These are phyloP conservation scores for Axea sp. DNA, from an alignment of 2,888 invertebrate genomes.

Conservation along the genomic window DNA sequence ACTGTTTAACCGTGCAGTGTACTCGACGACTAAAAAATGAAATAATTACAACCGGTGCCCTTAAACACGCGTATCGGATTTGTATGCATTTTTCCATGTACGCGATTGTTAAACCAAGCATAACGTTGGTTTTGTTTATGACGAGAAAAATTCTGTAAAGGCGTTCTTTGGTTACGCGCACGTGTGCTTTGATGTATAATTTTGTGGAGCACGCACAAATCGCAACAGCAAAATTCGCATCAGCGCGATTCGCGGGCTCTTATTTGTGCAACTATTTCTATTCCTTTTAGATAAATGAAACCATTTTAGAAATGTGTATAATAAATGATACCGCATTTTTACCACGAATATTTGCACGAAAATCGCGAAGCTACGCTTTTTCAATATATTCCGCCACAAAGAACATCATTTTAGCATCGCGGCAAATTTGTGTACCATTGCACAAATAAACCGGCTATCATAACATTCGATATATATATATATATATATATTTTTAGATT, in stretches of 20 bases:
- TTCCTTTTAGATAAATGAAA: conserved; percentile 45
- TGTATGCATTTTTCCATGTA: conserved; percentile 11
- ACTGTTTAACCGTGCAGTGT: conserved; percentile 15
- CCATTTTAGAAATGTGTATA: conserved; percentile 29
- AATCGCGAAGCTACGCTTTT: conserved; percentile 20
- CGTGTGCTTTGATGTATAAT: conserved; percentile 40
- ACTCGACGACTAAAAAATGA: conserved; percentile 21
- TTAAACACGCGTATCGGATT: conserved; percentile 4
- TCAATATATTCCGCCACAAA: conserved; percentile 31
- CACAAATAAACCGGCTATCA: conserved; percentile 22
- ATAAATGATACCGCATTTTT: conserved; percentile 22
- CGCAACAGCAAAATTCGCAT: conserved; percentile 23
- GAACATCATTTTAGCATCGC: conserved; percentile 23
- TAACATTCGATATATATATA: conserved; percentile 3
- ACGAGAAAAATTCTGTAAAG: conserved; percentile 9
- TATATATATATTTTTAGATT: neutral
- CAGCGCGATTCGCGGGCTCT: conserved; percentile 38
- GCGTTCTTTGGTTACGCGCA: conserved; percentile 30
- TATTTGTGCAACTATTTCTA: conserved; percentile 12
- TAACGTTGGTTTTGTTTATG: conserved; percentile 1
- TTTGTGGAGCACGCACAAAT: conserved; percentile 39
- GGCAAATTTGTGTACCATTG: neutral
- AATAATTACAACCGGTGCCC: conserved; percentile 12
- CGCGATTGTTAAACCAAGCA: conserved; percentile 15
- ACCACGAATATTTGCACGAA: conserved; percentile 25